Base-by-base conservation (phyloP, 2,888 invertebrate genomes). In the Euplexia lucipara region DNA sequence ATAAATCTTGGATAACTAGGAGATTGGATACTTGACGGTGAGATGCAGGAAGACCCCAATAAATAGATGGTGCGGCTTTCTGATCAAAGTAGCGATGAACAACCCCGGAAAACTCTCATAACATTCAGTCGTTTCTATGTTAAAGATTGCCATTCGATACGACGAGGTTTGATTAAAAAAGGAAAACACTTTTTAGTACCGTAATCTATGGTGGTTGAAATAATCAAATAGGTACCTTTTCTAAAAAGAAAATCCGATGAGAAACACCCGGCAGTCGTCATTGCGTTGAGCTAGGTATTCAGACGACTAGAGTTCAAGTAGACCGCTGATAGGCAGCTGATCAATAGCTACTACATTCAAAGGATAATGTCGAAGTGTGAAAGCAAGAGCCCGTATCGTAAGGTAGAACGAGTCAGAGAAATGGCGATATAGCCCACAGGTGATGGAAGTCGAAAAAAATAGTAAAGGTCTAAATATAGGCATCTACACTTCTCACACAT, bases 1-100 rank as follows among this genome's bases (percentile, higher is more conserved):
- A 62, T 75, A 75, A 73, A 73, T 73, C 75, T 75, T 58, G 41
- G 34, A 47, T 41, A 72, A 51, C 49, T 34, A 32, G 26, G 44
- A 49, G 18, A 53, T 48, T 57, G 61, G 53, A 58, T 45, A 62
- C 49, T 61, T 37, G 41, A 26, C 41, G 39, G 54, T 45, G 41
- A 59, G 59, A 68, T 51, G 42, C 41, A 49, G 34, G 41, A 59
- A 47, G 26, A 51, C 39, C 44, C 45, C 51, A 66, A 70, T 70
- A 72, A 71, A 68, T 71, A 63, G 41, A 18, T 32, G 51, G 44
- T 20, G 26, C 14, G 35, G 32, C 49, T 41, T 51, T 41, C n/a
- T 47, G 32, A 42, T 49, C 16, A 57, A 47, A 57, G 16, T 9
- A 35, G 20, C 47, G 9, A 18, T 22, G 49, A 57, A 39, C 30